Percentiles rank a stretch among this genome's conserved stretches.
phyloP scores from a whole-genome alignment of 2,797 vertebrate species.

The Glyptemys insculpta region DNA sequence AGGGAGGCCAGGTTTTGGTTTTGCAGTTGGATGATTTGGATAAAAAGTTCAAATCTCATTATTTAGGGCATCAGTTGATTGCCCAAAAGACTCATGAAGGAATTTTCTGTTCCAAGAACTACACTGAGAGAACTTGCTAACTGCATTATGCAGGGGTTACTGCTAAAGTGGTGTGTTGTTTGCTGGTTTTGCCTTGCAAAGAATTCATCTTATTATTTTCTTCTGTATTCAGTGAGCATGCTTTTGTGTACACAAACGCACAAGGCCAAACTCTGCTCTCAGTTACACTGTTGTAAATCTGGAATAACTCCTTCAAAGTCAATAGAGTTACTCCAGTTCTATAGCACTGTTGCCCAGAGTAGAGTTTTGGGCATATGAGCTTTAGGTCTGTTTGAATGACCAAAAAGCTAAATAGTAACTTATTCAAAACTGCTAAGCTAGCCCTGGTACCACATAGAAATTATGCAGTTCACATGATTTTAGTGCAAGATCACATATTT shows the following conservation, averaged over 20 bases:
- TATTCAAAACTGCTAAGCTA: neutral
- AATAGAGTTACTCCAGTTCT: neutral
- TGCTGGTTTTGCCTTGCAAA: neutral
- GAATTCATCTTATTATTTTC: neutral
- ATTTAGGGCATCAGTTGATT: neutral
- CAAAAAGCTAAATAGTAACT: neutral
- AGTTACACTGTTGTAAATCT: neutral
- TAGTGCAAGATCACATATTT: neutral
- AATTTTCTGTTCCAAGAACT: neutral
- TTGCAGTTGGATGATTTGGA: neutral
- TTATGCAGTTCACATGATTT: neutral
- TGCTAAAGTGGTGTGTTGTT: neutral
- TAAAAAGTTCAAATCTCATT: neutral
- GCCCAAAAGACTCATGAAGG: neutral
- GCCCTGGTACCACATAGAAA: neutral
- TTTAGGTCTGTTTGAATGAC: neutral
- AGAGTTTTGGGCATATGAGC: neutral
- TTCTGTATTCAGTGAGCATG: neutral
- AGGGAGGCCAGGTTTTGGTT: neutral
- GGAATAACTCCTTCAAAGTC: neutral
- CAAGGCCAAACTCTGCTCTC: neutral
- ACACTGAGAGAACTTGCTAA: neutral
- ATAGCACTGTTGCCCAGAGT: neutral
- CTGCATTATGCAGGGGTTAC: neutral
- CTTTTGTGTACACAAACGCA: neutral